phyloP scores from a whole-genome alignment of 1,140 invertebrate genomes.

The Ceratosolen solmsi region DNA sequence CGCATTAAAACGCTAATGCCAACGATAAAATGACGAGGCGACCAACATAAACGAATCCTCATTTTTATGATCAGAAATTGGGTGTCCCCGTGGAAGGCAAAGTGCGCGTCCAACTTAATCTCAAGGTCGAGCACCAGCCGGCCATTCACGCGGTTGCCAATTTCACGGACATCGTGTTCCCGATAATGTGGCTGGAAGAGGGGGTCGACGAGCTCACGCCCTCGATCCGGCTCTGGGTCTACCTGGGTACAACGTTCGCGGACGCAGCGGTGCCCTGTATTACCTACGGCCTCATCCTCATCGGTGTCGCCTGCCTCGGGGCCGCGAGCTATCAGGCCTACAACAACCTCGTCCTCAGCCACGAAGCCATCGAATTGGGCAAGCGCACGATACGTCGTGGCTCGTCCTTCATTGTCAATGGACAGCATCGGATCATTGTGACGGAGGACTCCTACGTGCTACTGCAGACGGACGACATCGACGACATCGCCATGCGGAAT shows the following conservation, averaged over 20 bases:
- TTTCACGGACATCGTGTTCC: conserved; percentile 87
- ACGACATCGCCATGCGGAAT: conserved; percentile 54
- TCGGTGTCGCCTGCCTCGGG: conserved; percentile 78
- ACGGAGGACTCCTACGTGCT: conserved; percentile 77
- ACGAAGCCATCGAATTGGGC: conserved; percentile 84
- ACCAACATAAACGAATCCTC: too few relatives aligned
- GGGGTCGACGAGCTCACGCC: conserved; percentile 87
- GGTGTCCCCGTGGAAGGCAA: conserved; percentile 88
- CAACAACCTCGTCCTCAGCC: conserved; percentile 82
- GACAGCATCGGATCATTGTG: conserved; percentile 78
- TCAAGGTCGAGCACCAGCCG: conserved; percentile 83
- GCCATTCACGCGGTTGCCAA: conserved; percentile 82
- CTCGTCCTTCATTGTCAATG: conserved; percentile 80
- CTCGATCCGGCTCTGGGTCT: conserved; percentile 83
- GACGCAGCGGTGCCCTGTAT: conserved; percentile 80
- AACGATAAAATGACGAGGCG: too few relatives aligned
- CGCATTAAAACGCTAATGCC: too few relatives aligned
- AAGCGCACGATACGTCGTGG: conserved; percentile 80
- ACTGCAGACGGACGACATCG: conserved; percentile 65
- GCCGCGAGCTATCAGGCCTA: conserved; percentile 81
- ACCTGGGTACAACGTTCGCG: conserved; percentile 83
- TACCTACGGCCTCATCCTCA: conserved; percentile 81
- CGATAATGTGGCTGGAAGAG: conserved; percentile 92
- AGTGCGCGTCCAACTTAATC: conserved; percentile 86
- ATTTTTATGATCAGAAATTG: conserved; percentile 78